These are phyloP conservation scores for Gadopsis bispinosus DNA, from an alignment of 2,797 vertebrate genomes.

Conservation along the genomic window DNA sequence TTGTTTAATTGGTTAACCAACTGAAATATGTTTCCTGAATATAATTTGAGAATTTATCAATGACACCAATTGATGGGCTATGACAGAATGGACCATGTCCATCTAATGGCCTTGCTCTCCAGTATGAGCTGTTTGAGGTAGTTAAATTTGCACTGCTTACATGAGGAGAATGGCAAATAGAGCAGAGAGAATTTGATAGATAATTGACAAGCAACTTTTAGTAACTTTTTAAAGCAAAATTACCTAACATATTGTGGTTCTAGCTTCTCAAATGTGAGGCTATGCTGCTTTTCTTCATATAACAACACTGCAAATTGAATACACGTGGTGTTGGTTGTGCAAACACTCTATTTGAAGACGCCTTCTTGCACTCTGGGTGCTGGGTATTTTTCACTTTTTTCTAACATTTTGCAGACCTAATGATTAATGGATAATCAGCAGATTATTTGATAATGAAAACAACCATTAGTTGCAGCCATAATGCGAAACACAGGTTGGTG, in stretches of 20 bases:
- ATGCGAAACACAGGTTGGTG: background rate
- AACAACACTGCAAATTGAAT: background rate
- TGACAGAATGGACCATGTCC: background rate
- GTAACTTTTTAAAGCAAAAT: background rate
- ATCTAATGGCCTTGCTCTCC: background rate
- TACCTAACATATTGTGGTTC: background rate
- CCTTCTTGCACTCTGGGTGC: too few species aligned
- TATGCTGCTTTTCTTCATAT: background rate
- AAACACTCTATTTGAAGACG: background rate
- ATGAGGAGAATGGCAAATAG: background rate
- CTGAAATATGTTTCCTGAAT: background rate
- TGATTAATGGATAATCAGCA: background rate
- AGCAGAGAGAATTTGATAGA: background rate
- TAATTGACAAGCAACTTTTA: background rate
- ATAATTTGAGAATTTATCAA: slow-evolving; percentile 5
- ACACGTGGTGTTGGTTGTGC: background rate
- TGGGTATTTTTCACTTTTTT: background rate
- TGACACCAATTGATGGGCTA: background rate
- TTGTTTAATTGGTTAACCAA: background rate
- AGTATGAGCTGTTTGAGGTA: background rate
- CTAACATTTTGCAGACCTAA: background rate
- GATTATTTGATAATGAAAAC: background rate
- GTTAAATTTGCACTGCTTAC: background rate
- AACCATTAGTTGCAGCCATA: background rate
- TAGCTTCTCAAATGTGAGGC: background rate